These are phyloP conservation scores for Erpetoichthys calabaricus DNA, from an alignment of 2,797 vertebrate genomes.

Conservation along the genomic window DNA sequence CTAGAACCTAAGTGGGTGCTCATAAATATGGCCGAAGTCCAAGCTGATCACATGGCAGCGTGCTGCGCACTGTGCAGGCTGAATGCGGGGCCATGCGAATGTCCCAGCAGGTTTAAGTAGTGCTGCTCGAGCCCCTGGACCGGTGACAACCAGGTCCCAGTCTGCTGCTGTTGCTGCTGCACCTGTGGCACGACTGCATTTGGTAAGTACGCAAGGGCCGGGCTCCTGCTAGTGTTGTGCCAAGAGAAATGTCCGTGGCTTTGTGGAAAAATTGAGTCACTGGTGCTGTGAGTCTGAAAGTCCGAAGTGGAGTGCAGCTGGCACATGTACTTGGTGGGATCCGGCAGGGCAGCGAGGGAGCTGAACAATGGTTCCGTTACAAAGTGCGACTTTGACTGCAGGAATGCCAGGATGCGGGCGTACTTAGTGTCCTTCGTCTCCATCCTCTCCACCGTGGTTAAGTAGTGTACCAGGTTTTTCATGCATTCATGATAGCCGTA, in stretches of 20 bases:
- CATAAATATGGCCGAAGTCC: too few species aligned
- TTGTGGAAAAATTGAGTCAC: constrained; percentile 61
- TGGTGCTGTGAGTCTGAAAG: constrained; percentile 54
- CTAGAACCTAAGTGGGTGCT: too few species aligned
- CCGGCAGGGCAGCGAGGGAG: constrained; percentile 51
- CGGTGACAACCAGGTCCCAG: constrained; percentile 66
- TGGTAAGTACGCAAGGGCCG: constrained; percentile 57
- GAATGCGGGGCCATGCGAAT: constrained; percentile 70
- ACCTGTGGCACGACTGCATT: constrained; percentile 48
- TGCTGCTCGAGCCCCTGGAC: constrained; percentile 80
- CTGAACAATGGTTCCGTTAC: constrained; percentile 70
- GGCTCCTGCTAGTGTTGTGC: constrained; percentile 62
- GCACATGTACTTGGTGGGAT: constrained; percentile 64
- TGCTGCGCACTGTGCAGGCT: constrained; percentile 75
- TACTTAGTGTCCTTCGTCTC: constrained; percentile 96
- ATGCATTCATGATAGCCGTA: constrained; percentile 96
- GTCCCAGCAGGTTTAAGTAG: constrained; percentile 81
- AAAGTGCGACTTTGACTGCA: constrained; percentile 83
- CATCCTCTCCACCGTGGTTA: constrained; percentile 87
- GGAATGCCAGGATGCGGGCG: constrained; percentile 86
- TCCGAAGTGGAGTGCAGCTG: constrained; percentile 67
- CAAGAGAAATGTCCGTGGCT: constrained; percentile 67
- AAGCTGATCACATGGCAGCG: constrained; percentile 39
- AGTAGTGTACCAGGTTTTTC: constrained; percentile 95
- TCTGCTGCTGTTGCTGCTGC: constrained; percentile 58